These are phyloP conservation scores for Zosterops lateralis DNA, from an alignment of 2,113 vertebrate genomes.

Conservation along the genomic window DNA sequence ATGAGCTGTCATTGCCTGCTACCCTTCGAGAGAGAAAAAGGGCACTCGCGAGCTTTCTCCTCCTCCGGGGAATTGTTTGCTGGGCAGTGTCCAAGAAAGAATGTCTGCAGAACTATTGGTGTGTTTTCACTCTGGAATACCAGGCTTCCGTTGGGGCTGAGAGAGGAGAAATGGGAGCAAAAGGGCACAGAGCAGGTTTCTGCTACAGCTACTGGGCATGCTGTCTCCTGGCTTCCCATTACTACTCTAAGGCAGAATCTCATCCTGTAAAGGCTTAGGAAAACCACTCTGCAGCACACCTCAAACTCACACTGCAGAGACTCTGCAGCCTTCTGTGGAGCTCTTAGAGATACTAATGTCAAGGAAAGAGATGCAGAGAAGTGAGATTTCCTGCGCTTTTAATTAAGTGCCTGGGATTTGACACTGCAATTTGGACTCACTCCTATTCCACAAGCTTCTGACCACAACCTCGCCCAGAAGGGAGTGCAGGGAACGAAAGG, in stretches of 20 bases:
- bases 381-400: neutral
- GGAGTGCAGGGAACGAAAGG: neutral
- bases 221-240: neutral
- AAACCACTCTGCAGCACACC: neutral
- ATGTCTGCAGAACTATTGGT: neutral
- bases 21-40: neutral
- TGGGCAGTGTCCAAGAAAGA: neutral
- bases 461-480: neutral
- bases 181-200: neutral
- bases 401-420: neutral
- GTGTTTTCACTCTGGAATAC: neutral
- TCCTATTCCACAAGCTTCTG: neutral
- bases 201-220: rapidly evolving
- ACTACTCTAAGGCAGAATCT: neutral
- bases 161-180: neutral
- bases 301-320: neutral
- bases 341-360: neutral
- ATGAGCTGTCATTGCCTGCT: neutral
- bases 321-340: neutral
- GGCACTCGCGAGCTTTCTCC: neutral
- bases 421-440: neutral
- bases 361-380: neutral
- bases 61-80: neutral
- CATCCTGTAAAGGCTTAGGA: neutral
- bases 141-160: neutral